Percentiles rank a stretch among this genome's conserved stretches.
These are phyloP conservation scores for Halisarca cf. caerulea DNA, from an alignment of 37 sponge, comb jelly and placozoan genomes.

Conservation along the genomic window DNA sequence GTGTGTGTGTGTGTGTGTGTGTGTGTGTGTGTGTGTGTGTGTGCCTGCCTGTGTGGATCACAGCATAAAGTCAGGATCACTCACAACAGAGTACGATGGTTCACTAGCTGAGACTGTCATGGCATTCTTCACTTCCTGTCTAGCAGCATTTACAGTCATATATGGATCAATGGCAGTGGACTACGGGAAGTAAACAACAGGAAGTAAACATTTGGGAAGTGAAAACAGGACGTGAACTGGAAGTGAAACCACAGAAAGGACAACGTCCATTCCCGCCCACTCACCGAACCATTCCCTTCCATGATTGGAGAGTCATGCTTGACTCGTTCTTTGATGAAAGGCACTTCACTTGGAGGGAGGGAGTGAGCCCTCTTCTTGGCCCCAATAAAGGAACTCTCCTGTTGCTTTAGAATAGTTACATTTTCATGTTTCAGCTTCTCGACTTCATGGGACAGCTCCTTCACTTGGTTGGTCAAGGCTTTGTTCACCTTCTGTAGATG, in stretches of 20 bases:
- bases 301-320: not conserved
- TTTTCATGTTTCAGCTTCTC: conserved; percentile 65
- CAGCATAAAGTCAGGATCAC: no score
- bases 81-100: no score
- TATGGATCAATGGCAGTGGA: conserved; percentile 26
- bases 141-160: not conserved
- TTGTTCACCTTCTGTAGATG: conserved; percentile 34
- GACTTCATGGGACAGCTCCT: conserved; percentile 23
- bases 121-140: conserved; percentile 1
- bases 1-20: conserved; percentile 19
- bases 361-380: not conserved
- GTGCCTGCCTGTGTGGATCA: no score
- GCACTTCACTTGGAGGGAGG: conserved; percentile 31
- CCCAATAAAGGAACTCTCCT: not conserved
- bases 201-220: no score
- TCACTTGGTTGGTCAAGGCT: conserved; percentile 24
- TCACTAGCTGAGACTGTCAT: conserved; percentile 1
- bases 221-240: not conserved
- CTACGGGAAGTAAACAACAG: conserved; percentile 14
- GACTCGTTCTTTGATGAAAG: conserved; percentile 8
- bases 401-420: not conserved
- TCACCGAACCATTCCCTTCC: not conserved
- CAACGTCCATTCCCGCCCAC: conserved; percentile 18
- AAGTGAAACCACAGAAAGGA: no score
- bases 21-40: no score